Percentiles rank a stretch among this genome's conserved stretches.
phyloP scores from a whole-genome alignment of 2,888 invertebrate genomes.

The Caradrina clavipalpis region DNA sequence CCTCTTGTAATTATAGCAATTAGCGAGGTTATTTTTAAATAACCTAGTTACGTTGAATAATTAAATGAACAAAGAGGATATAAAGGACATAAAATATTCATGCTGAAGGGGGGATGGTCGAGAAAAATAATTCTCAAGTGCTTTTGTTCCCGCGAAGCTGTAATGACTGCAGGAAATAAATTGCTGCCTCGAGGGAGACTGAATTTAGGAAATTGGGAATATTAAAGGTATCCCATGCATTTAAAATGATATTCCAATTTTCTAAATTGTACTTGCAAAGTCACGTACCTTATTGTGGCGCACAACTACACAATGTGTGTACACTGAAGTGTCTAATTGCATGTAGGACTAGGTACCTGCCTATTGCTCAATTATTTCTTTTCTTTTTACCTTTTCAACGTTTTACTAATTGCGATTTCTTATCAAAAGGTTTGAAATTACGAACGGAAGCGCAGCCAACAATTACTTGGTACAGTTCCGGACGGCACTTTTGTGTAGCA shows the following conservation, averaged over 20 bases:
- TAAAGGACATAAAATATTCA: slow-evolving; percentile 47
- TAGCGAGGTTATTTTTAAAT: slow-evolving; percentile 35
- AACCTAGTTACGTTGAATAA: slow-evolving; percentile 47
- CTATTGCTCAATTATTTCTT: slow-evolving; percentile 16
- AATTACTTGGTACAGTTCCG: slow-evolving; percentile 66
- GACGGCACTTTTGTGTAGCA: slow-evolving; percentile 42
- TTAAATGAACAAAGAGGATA: slow-evolving; percentile 46
- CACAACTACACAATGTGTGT: not conserved
- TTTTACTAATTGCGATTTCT: slow-evolving; percentile 51
- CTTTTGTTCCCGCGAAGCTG: slow-evolving; percentile 47
- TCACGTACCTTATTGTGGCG: not conserved
- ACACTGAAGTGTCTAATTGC: slow-evolving; percentile 24
- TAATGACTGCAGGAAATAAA: slow-evolving; percentile 55
- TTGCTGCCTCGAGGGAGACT: slow-evolving; percentile 16
- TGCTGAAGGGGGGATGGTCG: slow-evolving; percentile 22
- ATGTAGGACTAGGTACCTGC: slow-evolving; percentile 1
- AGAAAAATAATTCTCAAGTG: slow-evolving; percentile 49
- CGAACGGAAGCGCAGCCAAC: slow-evolving; percentile 68
- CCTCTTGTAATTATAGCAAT: slow-evolving; percentile 40
- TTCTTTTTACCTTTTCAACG: slow-evolving; percentile 20
- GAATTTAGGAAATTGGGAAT: slow-evolving; percentile 36
- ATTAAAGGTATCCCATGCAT: not conserved
- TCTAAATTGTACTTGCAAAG: no score
- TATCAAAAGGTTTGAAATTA: slow-evolving; percentile 60
- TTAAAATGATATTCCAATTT: not conserved